A percentile compares a stretch with the other conserved stretches of the same genome.
These are phyloP conservation scores for Cephalopachus bancanus DNA, from an alignment of 2,797 vertebrate species.

Conservation along the genomic window DNA sequence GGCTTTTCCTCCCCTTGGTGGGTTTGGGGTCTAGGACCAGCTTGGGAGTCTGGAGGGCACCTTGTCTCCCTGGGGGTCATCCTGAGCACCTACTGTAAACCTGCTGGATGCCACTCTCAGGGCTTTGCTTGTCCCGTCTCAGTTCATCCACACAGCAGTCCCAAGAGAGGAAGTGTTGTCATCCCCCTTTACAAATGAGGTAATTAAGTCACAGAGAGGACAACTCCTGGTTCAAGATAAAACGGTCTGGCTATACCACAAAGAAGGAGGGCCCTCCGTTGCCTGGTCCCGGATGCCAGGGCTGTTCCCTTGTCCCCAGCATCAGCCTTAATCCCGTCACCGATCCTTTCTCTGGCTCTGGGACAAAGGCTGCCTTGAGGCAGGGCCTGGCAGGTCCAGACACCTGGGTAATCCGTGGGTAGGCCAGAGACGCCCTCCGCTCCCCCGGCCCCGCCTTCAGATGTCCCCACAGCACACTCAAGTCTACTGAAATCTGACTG, in stretches of 20 bases:
- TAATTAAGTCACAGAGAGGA: not conserved
- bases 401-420: conserved; percentile 35
- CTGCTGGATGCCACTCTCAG: not conserved
- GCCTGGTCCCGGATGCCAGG: conserved; percentile 33
- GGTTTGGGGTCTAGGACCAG: not conserved
- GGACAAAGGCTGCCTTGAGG: conserved; percentile 77
- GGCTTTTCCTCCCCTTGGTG: not conserved
- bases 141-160: not conserved
- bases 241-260: not conserved
- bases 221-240: not conserved
- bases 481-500: not conserved
- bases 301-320: not conserved
- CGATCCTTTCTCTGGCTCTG: not conserved
- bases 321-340: conserved; percentile 30
- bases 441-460: not conserved
- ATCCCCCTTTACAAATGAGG: not conserved
- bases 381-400: conserved; percentile 37
- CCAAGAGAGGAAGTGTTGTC: not conserved
- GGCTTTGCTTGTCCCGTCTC: not conserved
- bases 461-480: not conserved
- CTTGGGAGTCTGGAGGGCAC: not conserved
- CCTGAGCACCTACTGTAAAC: not conserved
- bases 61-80: no score
- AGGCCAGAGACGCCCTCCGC: not conserved
- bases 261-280: not conserved